phyloP scores from a whole-genome alignment of 2,113 vertebrate species.

The Cyprinus carpio region DNA sequence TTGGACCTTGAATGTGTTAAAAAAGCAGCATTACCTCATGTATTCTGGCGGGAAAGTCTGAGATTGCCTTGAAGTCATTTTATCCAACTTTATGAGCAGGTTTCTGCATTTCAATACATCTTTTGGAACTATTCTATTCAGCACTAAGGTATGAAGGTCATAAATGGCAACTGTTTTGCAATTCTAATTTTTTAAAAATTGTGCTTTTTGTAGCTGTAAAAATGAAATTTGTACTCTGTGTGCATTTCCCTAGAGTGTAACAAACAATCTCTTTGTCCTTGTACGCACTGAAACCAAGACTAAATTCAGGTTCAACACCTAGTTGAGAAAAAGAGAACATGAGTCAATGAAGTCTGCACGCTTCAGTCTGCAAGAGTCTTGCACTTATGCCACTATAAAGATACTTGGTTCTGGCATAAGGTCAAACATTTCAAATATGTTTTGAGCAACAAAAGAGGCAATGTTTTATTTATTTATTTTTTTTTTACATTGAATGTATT shows the following conservation, averaged over 20 bases:
- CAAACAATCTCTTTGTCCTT: not conserved
- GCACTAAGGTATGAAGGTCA: not conserved
- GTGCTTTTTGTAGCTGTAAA: not conserved
- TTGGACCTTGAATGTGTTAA: not conserved
- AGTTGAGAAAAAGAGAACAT: slow-evolving; percentile 36
- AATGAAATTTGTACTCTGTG: not conserved
- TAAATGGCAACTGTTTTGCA: not conserved
- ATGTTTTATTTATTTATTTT: too few relatives aligned
- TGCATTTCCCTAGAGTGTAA: not conserved
- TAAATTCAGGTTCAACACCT: slow-evolving; percentile 17
- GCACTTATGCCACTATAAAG: not conserved
- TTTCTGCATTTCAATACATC: not conserved
- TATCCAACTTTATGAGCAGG: not conserved
- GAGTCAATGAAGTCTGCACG: not conserved
- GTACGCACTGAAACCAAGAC: not conserved
- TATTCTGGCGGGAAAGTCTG: not conserved
- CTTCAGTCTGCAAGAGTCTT: not conserved
- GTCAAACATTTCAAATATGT: too few relatives aligned
- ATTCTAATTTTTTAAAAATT: too few relatives aligned
- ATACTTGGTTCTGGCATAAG: too few relatives aligned
- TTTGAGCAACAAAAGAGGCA: too few relatives aligned
- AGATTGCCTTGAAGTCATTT: not conserved
- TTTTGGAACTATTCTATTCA: not conserved
- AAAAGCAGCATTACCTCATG: not conserved
- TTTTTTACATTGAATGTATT: too few relatives aligned